These are phyloP conservation scores for Drosophila lini DNA, from an alignment of 1,140 invertebrate genomes.

Conservation along the genomic window DNA sequence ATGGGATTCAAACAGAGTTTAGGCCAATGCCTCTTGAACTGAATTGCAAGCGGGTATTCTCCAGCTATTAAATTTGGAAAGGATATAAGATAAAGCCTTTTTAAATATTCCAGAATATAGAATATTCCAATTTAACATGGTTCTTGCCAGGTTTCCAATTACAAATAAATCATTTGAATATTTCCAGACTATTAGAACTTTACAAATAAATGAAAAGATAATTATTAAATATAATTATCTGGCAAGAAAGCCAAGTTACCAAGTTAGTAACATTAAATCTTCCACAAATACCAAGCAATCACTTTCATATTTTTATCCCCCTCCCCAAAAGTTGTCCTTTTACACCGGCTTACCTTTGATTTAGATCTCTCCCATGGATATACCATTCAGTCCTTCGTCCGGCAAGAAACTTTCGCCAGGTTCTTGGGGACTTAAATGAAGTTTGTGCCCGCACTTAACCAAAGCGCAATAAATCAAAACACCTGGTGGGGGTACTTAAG, in stretches of 20 bases:
- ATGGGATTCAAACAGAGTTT: conserved; percentile 27
- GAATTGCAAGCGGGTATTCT: background rate
- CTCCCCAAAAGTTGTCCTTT: background rate
- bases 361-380: conserved; percentile 10
- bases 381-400: conserved; percentile 11
- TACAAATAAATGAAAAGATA: background rate
- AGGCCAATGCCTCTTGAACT: conserved; percentile 4
- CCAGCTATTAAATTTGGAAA: background rate
- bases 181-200: background rate
- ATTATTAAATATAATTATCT: conserved; percentile 1
- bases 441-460: conserved; percentile 72
- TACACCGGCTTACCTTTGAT: conserved; percentile 17
- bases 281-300: conserved; percentile 16
- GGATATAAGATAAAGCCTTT: background rate
- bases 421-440: conserved; percentile 67
- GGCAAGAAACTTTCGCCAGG: conserved; percentile 37
- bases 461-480: conserved; percentile 79
- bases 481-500: conserved; percentile 63
- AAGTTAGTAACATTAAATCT: background rate
- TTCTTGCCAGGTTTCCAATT: background rate
- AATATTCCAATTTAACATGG: background rate
- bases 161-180: too few relatives aligned
- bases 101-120: too few relatives aligned
- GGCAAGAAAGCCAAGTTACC: background rate
- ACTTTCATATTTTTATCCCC: conserved; percentile 14